phyloP scores from a whole-genome alignment of 1,140 invertebrate species.

The Drosophila takahashii region DNA sequence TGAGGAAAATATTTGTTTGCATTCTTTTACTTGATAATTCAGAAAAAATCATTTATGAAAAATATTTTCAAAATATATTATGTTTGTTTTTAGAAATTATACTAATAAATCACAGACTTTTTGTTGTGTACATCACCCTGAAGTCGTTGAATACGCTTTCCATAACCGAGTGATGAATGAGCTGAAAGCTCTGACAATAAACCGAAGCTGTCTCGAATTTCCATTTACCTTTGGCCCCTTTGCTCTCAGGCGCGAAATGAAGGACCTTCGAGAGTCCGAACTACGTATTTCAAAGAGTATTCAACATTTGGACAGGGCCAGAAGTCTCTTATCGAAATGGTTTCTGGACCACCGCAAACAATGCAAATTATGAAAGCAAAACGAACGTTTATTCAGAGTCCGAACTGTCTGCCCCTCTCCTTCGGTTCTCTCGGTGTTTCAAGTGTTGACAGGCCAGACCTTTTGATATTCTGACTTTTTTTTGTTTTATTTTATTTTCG shows the following conservation, averaged over 20 bases:
- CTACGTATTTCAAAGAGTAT: constrained; percentile 34
- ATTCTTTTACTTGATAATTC: too few species aligned
- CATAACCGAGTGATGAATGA: constrained; percentile 34
- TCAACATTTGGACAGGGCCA: constrained; percentile 29
- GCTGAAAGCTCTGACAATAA: constrained; percentile 18
- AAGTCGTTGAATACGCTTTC: neutral
- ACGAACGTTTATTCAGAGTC: constrained; percentile 55
- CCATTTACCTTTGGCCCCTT: constrained; percentile 25
- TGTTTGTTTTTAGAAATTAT: too few species aligned
- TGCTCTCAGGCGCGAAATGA: constrained; percentile 5
- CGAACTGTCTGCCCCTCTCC: neutral
- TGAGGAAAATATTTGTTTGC: too few species aligned
- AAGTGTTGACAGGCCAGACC: constrained; percentile 59
- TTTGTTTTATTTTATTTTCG: constrained; percentile 32
- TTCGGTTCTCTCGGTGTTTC: constrained; percentile 21
- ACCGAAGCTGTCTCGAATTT: constrained; percentile 26
- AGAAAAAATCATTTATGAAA: too few species aligned
- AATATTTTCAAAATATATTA: too few species aligned
- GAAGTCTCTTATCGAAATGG: constrained; percentile 53
- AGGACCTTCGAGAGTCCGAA: constrained; percentile 16
- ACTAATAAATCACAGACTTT: too few species aligned
- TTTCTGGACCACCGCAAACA: constrained; percentile 68
- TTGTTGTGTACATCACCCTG: constrained; percentile 3
- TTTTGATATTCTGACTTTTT: neutral
- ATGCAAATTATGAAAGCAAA: constrained; percentile 77